Base-by-base conservation (phyloP, 2,113 vertebrate species). In the Talpa occidentalis region DNA sequence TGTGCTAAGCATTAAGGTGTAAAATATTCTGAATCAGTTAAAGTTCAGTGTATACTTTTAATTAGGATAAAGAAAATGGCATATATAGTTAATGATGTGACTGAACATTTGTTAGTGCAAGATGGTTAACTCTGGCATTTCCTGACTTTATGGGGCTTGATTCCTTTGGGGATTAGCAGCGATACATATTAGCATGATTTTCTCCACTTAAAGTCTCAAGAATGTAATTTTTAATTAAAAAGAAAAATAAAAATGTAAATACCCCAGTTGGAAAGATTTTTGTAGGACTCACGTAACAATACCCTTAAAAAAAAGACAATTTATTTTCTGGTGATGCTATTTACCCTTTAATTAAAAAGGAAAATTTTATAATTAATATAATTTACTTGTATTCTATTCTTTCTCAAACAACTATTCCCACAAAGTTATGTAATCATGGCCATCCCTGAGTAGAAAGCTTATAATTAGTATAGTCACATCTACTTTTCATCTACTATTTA, bases 171-270 rank as follows among this genome's bases (percentile, higher is more conserved):
- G 44, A 83, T 82, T 90, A 77, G 56, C 44, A 56, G 4, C 37
- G 12, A 32, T 73, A 6, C 87, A 40, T 90, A 77, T 93, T 92
- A 92, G 47, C 35, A 84, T 42, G 42, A 6, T 62, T 62, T 77
- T 70, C 52, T 28, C 26, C 59, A 49, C 54, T 94, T 87, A 74
- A 79, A 78, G 81, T 94, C 83, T 64, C n/a, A 78, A 78, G 69
- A 87, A 84, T 87, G 59, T 80, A 56, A 87, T 95, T 95, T 96
- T 95, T 96, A 96, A 94, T 97, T 96, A 82, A 92, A 97, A 96
- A 72, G 54, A 93, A 10, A 90, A 91, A 70, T 59, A 14, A 94
- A 92, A 69, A 78, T 87, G 52, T 90, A 92, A 94, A 93, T 74
- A 72, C 47, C 35, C n/a, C 10, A 59, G 42, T 59, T 90, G 83